phyloP scores from a whole-genome alignment of 1,140 invertebrate genomes.

The Microplitis demolitor region DNA sequence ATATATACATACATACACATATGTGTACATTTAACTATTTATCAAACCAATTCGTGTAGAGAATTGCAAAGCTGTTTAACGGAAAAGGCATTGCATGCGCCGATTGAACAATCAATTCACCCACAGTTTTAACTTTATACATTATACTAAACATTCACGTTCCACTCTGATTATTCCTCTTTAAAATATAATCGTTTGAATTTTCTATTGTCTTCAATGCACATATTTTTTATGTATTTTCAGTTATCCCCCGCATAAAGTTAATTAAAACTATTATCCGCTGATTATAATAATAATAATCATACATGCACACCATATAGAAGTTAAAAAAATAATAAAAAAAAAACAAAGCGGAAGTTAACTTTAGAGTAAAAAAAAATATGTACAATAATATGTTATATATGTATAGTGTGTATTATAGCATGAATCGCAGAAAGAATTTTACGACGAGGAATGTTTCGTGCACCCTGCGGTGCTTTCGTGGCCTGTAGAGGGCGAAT shows the following conservation, averaged over 20 bases:
- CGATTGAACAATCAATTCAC: background rate
- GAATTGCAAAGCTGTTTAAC: conserved; percentile 13
- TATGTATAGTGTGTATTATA: background rate
- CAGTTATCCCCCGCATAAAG: no score
- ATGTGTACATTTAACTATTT: no score
- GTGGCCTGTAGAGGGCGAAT: background rate
- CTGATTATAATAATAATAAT: no score
- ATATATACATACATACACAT: no score
- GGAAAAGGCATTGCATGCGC: conserved; percentile 1
- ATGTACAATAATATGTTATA: background rate
- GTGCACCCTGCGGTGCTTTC: background rate
- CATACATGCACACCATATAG: no score
- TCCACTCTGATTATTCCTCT: background rate
- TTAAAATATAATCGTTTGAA: background rate
- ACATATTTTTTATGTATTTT: no score
- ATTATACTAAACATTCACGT: background rate
- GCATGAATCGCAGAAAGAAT: background rate
- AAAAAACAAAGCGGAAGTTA: background rate
- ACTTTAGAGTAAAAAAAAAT: background rate
- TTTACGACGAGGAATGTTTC: conserved; percentile 2
- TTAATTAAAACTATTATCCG: no score
- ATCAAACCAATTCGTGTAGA: background rate
- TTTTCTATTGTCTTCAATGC: background rate
- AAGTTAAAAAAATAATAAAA: no score
- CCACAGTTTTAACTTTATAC: background rate